Evolutionary conservation across 1,140 invertebrate genomes (phyloP), one percentile per base, ranked within the genome.

Genomic region (Caenorhabditis tropicalis): DNA sequence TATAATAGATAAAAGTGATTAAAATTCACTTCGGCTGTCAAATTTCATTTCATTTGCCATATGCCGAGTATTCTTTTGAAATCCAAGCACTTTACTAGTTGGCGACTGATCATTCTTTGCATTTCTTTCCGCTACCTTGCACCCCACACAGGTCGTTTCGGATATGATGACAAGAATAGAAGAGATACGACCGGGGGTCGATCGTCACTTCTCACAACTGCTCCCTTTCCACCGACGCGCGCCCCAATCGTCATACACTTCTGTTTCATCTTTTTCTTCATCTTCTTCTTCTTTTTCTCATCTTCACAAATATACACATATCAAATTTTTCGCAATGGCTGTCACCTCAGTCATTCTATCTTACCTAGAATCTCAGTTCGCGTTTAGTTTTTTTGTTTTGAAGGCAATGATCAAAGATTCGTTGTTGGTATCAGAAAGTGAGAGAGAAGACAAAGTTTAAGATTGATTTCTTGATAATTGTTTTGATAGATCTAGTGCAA

Each of bases 101-200:
- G 65, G 15, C 65, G 36, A 74, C 33, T 74, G 65, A 74, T 46
- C 65, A 74, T 74, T 74, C 65, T 74, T 43, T 43, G 65, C 3
- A 74, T 74, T 74, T 74, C 36, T 43, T 74, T 74, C 65, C 65
- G 65, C 33, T 74, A 74, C 36, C 21, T 74, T 43, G 65, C 65
- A 74, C 65, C 65, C n/a, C 33, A 74, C 65, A 74, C 65, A 74
- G 65, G 65, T 74, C 36, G 36, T 36, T 65, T 65, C 53, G 65
- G 65, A 74, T 74, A 74, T 74, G 36, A 74, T 74, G 36, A 74
- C 65, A 74, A 46, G 36, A 74, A 43, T 74, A 74, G 36, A 43
- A 74, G 65, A 74, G 65, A 74, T 74, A 74, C 29, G 6, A n/a
- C n/a, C n/a, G n/a, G 36, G 6, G 65, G 27, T 24, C 36, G 65